Base-by-base conservation (phyloP, 2,888 invertebrate genomes). In the Tinea pellionella region DNA sequence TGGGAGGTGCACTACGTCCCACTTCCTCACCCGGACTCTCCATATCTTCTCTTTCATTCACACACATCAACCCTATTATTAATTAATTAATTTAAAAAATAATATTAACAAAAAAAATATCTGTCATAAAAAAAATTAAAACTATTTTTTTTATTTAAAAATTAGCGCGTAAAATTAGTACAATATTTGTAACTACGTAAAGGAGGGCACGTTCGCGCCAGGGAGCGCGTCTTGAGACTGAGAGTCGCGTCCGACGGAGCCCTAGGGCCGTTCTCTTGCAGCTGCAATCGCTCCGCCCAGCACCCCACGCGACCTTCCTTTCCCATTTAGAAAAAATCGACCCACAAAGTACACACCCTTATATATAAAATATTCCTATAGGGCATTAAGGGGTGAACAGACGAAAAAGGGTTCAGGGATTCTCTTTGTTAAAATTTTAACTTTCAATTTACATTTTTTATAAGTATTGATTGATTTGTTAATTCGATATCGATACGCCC, bases 21-120 rank as follows among this genome's bases (percentile, higher is more conserved):
- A 80, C 73, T 75, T 88, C 87, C 78, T 84, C 86, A 61, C 81
- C 80, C 73, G 84, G 78, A 66, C 84, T 83, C 75, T 87, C 86
- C 86, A 86, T 87, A 67, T 74, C 76, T 63, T 72, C 78, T 75
- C 75, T 80, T 77, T 82, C 85, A 74, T 80, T 81, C 74, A 73
- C 79, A 82, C 86, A 86, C 86, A 86, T 86, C 77, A 84, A 76
- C 75, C 72, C 69, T 63, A 80, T 71, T 76, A 71, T 57, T 37
- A 32, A 32, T 15, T 32, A 13, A 15, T 57, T 57, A 57, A 24
- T 24, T 24, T 12, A 29, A 57, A 57, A 29, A 32, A 37, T 6
- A 15, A 19, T 32, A 19, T 13, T 9, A 30, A 12, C 30, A n/a
- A 32, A 11, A 53, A 53, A 53, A 53, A 11, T 51, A n/a, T n/a